Evolutionary conservation across 2,888 invertebrate genomes (phyloP).

Genomic region (Yponomeuta sedellus): DNA sequence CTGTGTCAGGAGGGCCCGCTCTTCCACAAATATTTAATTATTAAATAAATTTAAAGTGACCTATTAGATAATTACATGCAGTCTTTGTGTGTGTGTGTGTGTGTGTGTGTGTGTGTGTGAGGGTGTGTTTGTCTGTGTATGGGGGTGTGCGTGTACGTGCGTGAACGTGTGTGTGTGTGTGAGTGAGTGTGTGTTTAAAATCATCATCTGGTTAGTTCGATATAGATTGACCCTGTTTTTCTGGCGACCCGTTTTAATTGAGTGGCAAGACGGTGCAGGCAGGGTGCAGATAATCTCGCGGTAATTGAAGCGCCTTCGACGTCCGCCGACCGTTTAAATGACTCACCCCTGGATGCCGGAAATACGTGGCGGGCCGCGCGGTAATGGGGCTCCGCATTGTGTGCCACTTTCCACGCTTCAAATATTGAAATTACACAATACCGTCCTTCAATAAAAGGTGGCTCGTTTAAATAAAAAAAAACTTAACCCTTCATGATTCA

Average conservation of each 20-base stretch:
- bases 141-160: too few species aligned
- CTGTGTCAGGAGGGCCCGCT: too few species aligned
- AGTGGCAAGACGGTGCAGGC: conserved; percentile 11
- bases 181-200: too few species aligned
- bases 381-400: conserved; percentile 66
- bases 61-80: too few species aligned
- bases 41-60: too few species aligned
- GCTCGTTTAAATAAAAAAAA: conserved; percentile 21
- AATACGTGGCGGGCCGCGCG: conserved; percentile 67
- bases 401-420: conserved; percentile 64
- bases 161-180: too few species aligned
- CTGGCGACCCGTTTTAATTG: conserved; percentile 18
- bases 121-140: too few species aligned
- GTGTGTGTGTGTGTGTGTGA: too few species aligned
- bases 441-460: conserved; percentile 45
- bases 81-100: too few species aligned
- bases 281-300: conserved; percentile 52
- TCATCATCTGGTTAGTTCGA: background rate
- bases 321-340: conserved; percentile 49
- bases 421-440: conserved; percentile 69
- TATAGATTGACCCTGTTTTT: conserved; percentile 20
- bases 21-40: too few species aligned
- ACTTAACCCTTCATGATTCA: conserved; percentile 19
- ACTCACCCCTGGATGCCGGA: conserved; percentile 65
- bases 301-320: conserved; percentile 55